Percentiles rank a stretch among this genome's conserved stretches.
Conservation (phyloP, 2,888 invertebrate species). For the Anodontia alba region DNA sequence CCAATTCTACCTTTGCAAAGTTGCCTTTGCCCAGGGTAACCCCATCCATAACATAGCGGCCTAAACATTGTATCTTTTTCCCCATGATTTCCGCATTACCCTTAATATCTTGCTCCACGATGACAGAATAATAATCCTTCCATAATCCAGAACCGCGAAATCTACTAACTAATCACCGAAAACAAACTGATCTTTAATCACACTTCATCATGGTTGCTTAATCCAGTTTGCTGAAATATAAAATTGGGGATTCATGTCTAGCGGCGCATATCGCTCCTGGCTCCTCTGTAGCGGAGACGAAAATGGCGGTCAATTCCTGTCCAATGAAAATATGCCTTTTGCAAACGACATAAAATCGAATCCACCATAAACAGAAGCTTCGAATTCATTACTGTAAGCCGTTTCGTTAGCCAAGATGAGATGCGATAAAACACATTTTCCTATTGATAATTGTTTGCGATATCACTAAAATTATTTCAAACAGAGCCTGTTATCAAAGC, state of each 20-base stretch:
- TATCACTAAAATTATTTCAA: not conserved
- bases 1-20: constrained; percentile 91
- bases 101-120: constrained; percentile 32
- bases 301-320: constrained; percentile 20
- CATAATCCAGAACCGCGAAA: constrained; percentile 33
- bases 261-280: not conserved
- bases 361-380: constrained; percentile 15
- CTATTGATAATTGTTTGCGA: constrained; percentile 1
- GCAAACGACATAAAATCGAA: constrained; percentile 6
- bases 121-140: constrained; percentile 28
- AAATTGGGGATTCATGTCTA: constrained; percentile 12
- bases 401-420: not conserved
- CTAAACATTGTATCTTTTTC: constrained; percentile 86
- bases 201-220: constrained; percentile 20
- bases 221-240: constrained; percentile 22
- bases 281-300: not conserved
- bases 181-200: not conserved
- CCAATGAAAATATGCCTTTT: constrained; percentile 9
- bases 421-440: constrained; percentile 16
- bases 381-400: constrained; percentile 19
- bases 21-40: constrained; percentile 91
- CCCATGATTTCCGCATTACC: constrained; percentile 79
- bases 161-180: not conserved
- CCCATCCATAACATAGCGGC: constrained; percentile 90
- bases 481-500: not conserved